Base-by-base conservation (phyloP, 92 coral and sea anemone genomes). In the Meandrina meandrites region DNA sequence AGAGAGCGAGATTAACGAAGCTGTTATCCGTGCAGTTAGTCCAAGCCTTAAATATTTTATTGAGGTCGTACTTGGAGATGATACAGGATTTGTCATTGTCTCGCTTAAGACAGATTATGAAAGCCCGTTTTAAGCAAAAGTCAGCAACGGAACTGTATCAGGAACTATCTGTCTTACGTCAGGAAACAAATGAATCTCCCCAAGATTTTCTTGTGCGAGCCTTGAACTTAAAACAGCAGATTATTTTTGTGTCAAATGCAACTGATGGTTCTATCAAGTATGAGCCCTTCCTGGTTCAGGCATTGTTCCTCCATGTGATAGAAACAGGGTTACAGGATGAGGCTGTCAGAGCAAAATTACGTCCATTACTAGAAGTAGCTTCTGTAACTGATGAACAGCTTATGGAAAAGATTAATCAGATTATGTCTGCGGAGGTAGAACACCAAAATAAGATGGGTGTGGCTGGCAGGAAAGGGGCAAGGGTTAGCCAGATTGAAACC, bases 161-260 rank as follows among this genome's bases (percentile, higher is more conserved):
- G 84, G 93, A 90, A 90, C 91, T 93, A 19, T 88, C 92, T 47
- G 79, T 86, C 57, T 21, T 80, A 42, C 69, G 75, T 68, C 91
- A 90, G 66, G 85, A 86, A 31, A 73, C 91, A 56, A 86, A 85
- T 27, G 92, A 87, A 56, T 81, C 91, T 8, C 90, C 90, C 0
- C 95, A 93, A 71, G 92, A 88, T 87, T 88, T 93, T 87, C 91
- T 87, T 21, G 84, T 92, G 31, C 62, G 91, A 31, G 93, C 91
- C 56, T 79, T 92, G 86, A 82, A 80, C 70, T 48, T 90, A 54
- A 71, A 90, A 48, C 90, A 88, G 67, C 93, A 87, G 82, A 82
- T 90, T 17, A 68, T 84, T 37, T 86, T 93, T 60, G 81, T 86
- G 9, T 90, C 96, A 57, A 89, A 88, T 60, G 76, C 84, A 0